These are phyloP conservation scores for Hydrotaea diabolus DNA, from an alignment of 2,888 invertebrate species.

Conservation along the genomic window DNA sequence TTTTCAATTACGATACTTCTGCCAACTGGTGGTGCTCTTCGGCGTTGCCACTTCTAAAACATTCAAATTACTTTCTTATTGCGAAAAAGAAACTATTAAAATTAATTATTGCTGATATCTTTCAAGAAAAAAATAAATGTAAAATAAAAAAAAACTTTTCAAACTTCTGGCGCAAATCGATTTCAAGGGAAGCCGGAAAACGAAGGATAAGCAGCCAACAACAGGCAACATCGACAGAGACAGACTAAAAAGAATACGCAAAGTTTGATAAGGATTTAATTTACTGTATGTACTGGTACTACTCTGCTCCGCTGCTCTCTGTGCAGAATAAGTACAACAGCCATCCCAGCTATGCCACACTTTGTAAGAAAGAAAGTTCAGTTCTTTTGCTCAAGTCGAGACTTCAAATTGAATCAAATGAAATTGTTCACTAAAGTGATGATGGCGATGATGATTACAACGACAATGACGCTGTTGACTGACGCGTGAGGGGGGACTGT, in stretches of 20 bases:
- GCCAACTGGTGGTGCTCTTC: not conserved
- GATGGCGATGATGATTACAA: not conserved
- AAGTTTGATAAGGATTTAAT: constrained; percentile 36
- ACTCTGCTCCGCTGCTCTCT: too few species aligned
- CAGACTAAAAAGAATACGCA: not conserved
- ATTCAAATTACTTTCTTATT: constrained; percentile 14
- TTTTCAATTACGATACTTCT: not conserved
- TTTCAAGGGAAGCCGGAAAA: not conserved
- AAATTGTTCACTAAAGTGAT: not conserved
- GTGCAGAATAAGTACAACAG: too few species aligned
- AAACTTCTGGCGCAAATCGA: constrained; percentile 3
- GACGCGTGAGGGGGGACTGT: too few species aligned
- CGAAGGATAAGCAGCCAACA: too few species aligned
- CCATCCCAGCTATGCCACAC: too few species aligned
- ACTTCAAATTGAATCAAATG: constrained; percentile 21
- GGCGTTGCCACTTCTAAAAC: not conserved
- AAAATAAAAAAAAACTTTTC: constrained; percentile 16
- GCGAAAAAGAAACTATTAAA: constrained; percentile 49
- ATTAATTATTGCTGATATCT: constrained; percentile 58
- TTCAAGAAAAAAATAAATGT: not conserved
- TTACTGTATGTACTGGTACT: constrained; percentile 23
- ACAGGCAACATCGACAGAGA: not conserved
- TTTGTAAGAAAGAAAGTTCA: not conserved
- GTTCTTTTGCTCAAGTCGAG: not conserved
- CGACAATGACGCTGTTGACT: not conserved